Base-by-base conservation (phyloP, 23 tunicate genomes). In the Phallusia fumigata region DNA sequence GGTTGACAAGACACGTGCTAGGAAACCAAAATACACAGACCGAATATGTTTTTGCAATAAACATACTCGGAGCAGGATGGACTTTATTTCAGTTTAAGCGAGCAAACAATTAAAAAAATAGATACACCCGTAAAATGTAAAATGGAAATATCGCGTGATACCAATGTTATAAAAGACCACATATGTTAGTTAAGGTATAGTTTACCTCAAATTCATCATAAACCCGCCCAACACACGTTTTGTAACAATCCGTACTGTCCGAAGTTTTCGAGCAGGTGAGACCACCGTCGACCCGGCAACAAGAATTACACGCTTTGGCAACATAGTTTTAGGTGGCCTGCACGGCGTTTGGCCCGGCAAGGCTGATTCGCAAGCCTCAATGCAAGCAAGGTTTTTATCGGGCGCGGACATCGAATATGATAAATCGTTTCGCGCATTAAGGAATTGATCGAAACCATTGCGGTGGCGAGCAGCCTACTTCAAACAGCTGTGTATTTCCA, bases 401-500 rank as follows among this genome's bases (percentile, higher is more conserved):
- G 53, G 80, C 80, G 52, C 1, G 52, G 30, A 31, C 50, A 33
- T 77, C 53, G 30, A 77, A 19, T 45, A 77, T 77, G 80, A 77
- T 77, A 45, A 77, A 77, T 77, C 52, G 80, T 28, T 40, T 77
- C 22, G 18, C 80, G 47, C 80, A 77, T 77, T 77, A 77, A 53
- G 77, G 40, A 74, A 74, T 74, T 74, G 77, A 30, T 74, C 30
- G 36, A 74, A 74, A 74, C 77, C 77, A 33, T 74, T 32, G 40
- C 33, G 77, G 77, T 74, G 77, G 11, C 11, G 69, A 58, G 69
- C 28, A 58, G 13, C 69, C 69, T 58, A 58, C 69, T 58, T 58
- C 40, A 74, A 32, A 32, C 83, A 79, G 83, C 83, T 79, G 83
- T 79, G 83, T 79, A 79, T 79, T 79, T 79, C 73, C 28, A 21